These are phyloP conservation scores for Pocillopora verrucosa DNA, from an alignment of 64 coral and sea anemone species.

Conservation along the genomic window DNA sequence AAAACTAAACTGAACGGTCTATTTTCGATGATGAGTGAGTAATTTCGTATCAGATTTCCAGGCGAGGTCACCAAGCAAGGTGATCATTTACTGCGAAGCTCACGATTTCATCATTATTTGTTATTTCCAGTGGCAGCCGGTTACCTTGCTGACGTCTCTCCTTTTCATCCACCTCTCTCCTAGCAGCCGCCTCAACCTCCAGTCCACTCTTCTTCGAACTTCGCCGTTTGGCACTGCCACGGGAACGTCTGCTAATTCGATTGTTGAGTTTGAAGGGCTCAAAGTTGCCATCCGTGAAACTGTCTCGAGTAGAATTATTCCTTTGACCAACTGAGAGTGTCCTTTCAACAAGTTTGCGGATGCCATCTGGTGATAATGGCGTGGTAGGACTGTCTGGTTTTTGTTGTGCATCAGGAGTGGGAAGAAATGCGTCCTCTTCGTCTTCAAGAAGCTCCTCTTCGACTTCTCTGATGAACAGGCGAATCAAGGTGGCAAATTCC, in stretches of 20 bases:
- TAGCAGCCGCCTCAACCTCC: not conserved
- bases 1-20: no score
- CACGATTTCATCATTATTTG: not conserved
- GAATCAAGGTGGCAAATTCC: constrained; percentile 54
- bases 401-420: not conserved
- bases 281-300: not conserved
- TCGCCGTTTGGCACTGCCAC: constrained; percentile 12
- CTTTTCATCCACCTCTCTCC: constrained; percentile 13
- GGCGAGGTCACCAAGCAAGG: no score
- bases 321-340: constrained; percentile 13
- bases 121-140: not conserved
- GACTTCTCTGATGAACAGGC: constrained; percentile 45
- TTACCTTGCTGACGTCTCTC: not conserved
- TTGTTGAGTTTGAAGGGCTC: not conserved
- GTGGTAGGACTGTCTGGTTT: constrained; percentile 11
- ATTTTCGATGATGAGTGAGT: no score
- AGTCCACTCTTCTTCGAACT: not conserved
- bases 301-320: not conserved
- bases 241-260: not conserved
- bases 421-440: constrained; percentile 5
- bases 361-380: constrained; percentile 25
- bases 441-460: constrained; percentile 46
- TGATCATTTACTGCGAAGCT: not conserved
- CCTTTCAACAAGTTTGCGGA: constrained; percentile 32
- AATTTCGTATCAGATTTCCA: no score